phyloP scores from a whole-genome alignment of 1,140 invertebrate genomes.

The Zophobas atratus region DNA sequence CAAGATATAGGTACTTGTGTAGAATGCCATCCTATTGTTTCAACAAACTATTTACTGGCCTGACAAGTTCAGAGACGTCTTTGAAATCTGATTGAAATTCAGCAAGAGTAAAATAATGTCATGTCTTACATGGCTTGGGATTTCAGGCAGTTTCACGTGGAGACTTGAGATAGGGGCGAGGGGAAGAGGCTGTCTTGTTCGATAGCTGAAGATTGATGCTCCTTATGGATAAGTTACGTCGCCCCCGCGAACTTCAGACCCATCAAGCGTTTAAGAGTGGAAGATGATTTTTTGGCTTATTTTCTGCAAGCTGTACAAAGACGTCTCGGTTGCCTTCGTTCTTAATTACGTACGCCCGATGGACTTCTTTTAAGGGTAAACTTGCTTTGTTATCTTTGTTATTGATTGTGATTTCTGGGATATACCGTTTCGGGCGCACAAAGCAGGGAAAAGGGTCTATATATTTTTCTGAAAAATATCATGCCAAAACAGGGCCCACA shows the following conservation, averaged over 20 bases:
- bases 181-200: conserved; percentile 59
- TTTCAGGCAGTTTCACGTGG: conserved; percentile 49
- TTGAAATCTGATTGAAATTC: conserved; percentile 63
- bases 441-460: conserved; percentile 14
- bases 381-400: conserved; percentile 19
- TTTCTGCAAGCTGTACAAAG: conserved; percentile 22
- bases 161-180: conserved; percentile 35
- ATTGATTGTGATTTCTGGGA: conserved; percentile 24
- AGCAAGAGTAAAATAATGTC: conserved; percentile 62
- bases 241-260: conserved; percentile 42
- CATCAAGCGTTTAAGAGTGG: conserved; percentile 23
- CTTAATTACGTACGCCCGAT: conserved; percentile 44
- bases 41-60: conserved; percentile 56
- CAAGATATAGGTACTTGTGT: conserved; percentile 30
- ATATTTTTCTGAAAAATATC: conserved; percentile 37
- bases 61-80: conserved; percentile 59
- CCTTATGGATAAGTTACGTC: conserved; percentile 61
- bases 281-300: conserved; percentile 13
- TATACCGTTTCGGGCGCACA: neutral
- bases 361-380: conserved; percentile 4
- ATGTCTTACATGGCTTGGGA: conserved; percentile 58
- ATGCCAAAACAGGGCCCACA: conserved; percentile 32
- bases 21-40: conserved; percentile 42
- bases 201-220: conserved; percentile 65
- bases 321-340: neutral